Conservation (phyloP, 2,113 vertebrate species). For the Casuarius casuarius region DNA sequence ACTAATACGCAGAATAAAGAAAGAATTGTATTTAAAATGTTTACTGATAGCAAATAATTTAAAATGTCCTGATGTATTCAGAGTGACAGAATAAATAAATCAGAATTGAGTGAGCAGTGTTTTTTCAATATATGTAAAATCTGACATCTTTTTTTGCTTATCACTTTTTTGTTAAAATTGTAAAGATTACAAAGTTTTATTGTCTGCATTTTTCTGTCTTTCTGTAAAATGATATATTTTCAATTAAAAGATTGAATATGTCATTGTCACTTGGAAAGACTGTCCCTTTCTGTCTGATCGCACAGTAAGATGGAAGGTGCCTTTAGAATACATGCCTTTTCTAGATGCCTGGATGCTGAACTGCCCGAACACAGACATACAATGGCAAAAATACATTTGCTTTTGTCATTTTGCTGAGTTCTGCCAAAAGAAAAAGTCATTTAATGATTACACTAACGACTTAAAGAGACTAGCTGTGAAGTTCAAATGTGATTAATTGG, state of each 20-base stretch:
- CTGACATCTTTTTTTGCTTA: background rate
- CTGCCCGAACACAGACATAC: background rate
- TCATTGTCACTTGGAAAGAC: background rate
- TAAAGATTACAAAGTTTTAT: background rate
- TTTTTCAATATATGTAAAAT: background rate
- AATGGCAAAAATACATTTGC: background rate
- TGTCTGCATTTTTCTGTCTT: background rate
- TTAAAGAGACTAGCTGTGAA: background rate
- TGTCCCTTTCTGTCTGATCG: background rate
- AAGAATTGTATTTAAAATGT: background rate
- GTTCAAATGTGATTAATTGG: background rate
- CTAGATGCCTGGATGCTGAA: background rate
- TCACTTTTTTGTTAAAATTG: background rate
- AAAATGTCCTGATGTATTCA: background rate
- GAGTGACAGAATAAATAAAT: background rate
- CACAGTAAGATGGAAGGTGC: background rate
- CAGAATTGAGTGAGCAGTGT: background rate
- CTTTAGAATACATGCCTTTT: background rate
- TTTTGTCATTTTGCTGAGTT: background rate
- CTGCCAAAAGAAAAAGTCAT: background rate
- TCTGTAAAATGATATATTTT: background rate
- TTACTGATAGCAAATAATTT: background rate
- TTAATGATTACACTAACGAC: background rate
- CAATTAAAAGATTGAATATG: background rate
- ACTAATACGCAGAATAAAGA: background rate